These are phyloP conservation scores for Drosophila siamana DNA, from an alignment of 2,888 invertebrate genomes.

Conservation along the genomic window DNA sequence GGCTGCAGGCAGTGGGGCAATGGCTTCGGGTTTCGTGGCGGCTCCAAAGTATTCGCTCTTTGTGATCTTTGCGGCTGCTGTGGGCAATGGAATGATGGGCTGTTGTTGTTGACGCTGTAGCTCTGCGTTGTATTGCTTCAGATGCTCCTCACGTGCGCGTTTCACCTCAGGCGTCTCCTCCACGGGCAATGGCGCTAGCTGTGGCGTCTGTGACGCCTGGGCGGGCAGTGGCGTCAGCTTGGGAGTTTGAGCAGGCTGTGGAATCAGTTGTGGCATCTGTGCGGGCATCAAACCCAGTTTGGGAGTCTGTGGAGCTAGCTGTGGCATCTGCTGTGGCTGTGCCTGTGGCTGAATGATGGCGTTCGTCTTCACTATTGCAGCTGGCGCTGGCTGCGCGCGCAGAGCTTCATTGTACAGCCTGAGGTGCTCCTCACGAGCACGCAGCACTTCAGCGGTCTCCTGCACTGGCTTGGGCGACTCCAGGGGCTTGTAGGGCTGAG, in stretches of 20 bases:
- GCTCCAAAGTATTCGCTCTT: conserved; percentile 4
- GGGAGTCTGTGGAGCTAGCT: not conserved
- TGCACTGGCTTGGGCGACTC: conserved; percentile 46
- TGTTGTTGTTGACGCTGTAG: conserved; percentile 31
- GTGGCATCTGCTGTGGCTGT: conserved; percentile 17
- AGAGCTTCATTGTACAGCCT: conserved; percentile 68
- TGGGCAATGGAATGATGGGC: conserved; percentile 29
- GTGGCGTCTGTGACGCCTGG: conserved; percentile 13
- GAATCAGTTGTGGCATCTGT: not conserved
- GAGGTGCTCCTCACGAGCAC: conserved; percentile 77
- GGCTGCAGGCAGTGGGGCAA: conserved; percentile 22
- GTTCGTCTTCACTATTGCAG: not conserved
- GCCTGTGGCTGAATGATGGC: conserved; percentile 5
- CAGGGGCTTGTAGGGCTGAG: conserved; percentile 19
- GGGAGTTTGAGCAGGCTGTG: conserved; percentile 2
- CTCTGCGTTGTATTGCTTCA: conserved; percentile 62
- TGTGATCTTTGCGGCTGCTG: conserved; percentile 1
- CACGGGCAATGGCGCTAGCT: conserved; percentile 37
- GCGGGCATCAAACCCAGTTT: not conserved
- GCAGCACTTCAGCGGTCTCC: conserved; percentile 70
- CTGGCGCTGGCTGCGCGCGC: conserved; percentile 33
- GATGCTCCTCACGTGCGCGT: conserved; percentile 70
- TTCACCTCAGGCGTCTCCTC: conserved; percentile 74
- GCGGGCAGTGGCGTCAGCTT: not conserved
- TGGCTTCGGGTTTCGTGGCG: not conserved